Evolutionary conservation across 2,797 vertebrate genomes (phyloP).

Genomic region (Adelosebastes latens): DNA sequence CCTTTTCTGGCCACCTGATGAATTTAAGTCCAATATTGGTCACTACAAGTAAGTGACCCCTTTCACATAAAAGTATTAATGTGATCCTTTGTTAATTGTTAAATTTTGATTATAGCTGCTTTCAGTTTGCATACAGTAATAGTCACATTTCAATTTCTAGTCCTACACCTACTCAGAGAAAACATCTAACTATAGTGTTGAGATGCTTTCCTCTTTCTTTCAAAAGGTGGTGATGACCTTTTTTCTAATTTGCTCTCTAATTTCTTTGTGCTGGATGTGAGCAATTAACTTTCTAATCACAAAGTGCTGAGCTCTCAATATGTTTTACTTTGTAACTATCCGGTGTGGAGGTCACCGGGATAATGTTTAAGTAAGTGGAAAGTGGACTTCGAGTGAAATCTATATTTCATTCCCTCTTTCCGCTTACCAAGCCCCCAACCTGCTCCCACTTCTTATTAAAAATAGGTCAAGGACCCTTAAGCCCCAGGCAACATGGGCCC

Average conservation of each 20-base stretch:
- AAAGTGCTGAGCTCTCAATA: not conserved
- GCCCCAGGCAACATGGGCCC: not conserved
- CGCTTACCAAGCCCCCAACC: not conserved
- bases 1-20: not conserved
- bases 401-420: not conserved
- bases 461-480: slow-evolving; percentile 33
- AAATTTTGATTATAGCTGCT: not conserved
- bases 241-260: not conserved
- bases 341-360: not conserved
- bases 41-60: not conserved
- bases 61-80: not conserved
- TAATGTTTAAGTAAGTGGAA: slow-evolving; percentile 25
- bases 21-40: not conserved
- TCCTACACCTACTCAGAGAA: not conserved
- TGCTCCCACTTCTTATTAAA: slow-evolving; percentile 28
- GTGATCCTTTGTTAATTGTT: not conserved
- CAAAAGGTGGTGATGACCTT: not conserved
- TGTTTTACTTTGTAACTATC: slow-evolving; percentile 3
- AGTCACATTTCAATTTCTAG: not conserved
- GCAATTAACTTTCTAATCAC: not conserved
- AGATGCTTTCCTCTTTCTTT: not conserved
- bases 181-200: not conserved
- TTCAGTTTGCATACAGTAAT: not conserved
- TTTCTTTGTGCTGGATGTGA: not conserved
- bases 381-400: not conserved